Base-by-base conservation (phyloP, 92 coral and sea anemone genomes). In the Actinernus sp. region DNA sequence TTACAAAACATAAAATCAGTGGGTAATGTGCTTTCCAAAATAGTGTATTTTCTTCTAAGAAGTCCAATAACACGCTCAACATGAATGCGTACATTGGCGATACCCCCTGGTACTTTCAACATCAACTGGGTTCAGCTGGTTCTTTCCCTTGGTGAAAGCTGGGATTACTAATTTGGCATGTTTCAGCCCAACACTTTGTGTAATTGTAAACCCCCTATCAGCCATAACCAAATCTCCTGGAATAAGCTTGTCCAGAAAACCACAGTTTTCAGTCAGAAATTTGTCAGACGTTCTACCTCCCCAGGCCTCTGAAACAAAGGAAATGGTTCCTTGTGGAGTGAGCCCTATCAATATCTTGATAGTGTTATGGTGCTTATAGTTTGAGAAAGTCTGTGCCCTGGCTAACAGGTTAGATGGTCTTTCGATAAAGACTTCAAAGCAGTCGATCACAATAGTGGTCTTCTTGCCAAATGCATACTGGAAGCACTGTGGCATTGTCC, bases 151-250 rank as follows among this genome's bases (percentile, higher is more conserved):
- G n/a, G 88, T 82, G 65, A 82, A 82, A 2, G 75, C 78, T 19
- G 88, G 83, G 37, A 67, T 66, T 13, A 61, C 73, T 25, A 80
- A 24, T 48, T 70, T 44, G 8, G 61, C 80, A 33, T 62, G 80
- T n/a, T 71, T 54, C 21, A 82, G 46, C 29, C 65, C 78, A 28
- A 82, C 71, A 34, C 73, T 74, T 54, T 82, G 83, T 33, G 32
- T 46, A 23, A 81, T 57, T 12, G 81, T 81, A 28, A 81, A 73
- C 17, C 87, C 86, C 22, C 86, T 25, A 41, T 79, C 86, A 11
- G 79, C 74, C 74, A 81, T 55, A 5, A 81, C 87, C 29, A 74
- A 56, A 70, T 81, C 89, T n/a, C 78, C 89, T 27, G 83, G 83
- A 3, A 65, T 12, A 13, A 74, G 46, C 33, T 51, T 59, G 26